Evolutionary conservation across 2,113 vertebrate genomes (phyloP).

Genomic region (Calyptomena viridis): DNA sequence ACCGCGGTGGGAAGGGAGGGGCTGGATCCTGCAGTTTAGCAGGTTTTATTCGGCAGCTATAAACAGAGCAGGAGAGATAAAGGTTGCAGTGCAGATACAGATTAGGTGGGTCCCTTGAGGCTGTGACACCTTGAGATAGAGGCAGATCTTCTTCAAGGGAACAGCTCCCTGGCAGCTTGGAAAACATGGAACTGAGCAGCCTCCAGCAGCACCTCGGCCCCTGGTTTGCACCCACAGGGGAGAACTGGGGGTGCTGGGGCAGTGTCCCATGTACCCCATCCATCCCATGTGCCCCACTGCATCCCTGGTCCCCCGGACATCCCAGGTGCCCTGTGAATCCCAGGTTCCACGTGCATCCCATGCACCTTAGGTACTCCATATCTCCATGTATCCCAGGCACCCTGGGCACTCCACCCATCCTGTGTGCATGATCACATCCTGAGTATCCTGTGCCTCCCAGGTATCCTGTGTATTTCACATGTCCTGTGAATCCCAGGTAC

Average conservation of each 20-base stretch:
- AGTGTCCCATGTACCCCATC: rapidly evolving
- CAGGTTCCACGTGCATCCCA: neutral
- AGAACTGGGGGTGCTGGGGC: neutral
- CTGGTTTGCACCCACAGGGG: rapidly evolving
- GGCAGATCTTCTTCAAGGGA: conserved; percentile 60
- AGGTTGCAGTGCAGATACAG: conserved; percentile 64
- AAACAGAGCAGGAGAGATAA: conserved; percentile 63
- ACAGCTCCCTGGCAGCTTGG: conserved; percentile 61
- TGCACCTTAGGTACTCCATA: neutral
- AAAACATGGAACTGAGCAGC: conserved; percentile 33
- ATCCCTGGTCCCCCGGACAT: rapidly evolving
- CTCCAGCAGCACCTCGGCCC: neutral
- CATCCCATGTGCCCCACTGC: neutral
- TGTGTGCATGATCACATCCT: neutral
- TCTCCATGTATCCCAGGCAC: neutral
- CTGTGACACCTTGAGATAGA: conserved; percentile 62
- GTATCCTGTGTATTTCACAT: neutral
- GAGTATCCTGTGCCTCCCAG: neutral
- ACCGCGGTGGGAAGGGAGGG: rapidly evolving
- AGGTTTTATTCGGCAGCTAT: conserved; percentile 54
- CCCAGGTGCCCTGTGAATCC: neutral
- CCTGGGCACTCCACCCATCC: neutral
- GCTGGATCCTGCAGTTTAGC: conserved; percentile 47
- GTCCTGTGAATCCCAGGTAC: neutral
- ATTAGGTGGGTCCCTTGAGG: conserved; percentile 66